Evolutionary conservation across 2,797 vertebrate genomes (phyloP), one percentile per base, ranked within the genome.

Genomic region (Tachyglossus aculeatus): DNA sequence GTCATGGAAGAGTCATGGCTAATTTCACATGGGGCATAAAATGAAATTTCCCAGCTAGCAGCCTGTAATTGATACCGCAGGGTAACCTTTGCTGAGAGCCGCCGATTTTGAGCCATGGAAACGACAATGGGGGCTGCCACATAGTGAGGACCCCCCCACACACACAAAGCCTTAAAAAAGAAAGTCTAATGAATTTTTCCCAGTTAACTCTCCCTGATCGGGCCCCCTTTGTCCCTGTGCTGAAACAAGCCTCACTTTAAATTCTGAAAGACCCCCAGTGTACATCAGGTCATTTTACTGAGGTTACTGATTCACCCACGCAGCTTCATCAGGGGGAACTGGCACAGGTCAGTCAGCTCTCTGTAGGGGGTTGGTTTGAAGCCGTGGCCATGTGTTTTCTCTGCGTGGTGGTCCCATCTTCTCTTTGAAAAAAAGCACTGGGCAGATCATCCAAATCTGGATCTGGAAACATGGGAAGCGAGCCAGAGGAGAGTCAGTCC

Each of bases 21-120:
- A 71, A 85, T 79, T 88, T 65, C 71, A 84, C 86, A 74, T 71
- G 51, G 74, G 67, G 87, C 88, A 88, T 90, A 87, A 91, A 91
- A 92, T 93, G 88, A 85, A 88, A 85, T 84, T 91, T 91, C 91
- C 82, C 86, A 90, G 89, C 84, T 90, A 88, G 84, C 81, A 85
- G 73, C 70, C 75, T 86, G 87, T 91, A 91, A 91, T 88, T 89
- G 88, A 90, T 85, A 86, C 83, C 41, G 19, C 58, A 61, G 68
- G 55, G 58, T 85, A 90, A 90, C 87, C 89, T 87, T 80, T 88
- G 80, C 82, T 77, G 65, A 22, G 18, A 47, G 70, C 70, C 72
- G 74, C 53, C 79, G 67, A 55, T 88, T 91, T 80, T 71, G 73
- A 72, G 58, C 57, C 2, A 0, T n/a, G 6, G 37, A 48, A 78